A percentile compares a stretch with the other conserved stretches of the same genome.
These are phyloP conservation scores for Cynocephalus volans DNA, from an alignment of 2,113 vertebrate species.

Conservation along the genomic window DNA sequence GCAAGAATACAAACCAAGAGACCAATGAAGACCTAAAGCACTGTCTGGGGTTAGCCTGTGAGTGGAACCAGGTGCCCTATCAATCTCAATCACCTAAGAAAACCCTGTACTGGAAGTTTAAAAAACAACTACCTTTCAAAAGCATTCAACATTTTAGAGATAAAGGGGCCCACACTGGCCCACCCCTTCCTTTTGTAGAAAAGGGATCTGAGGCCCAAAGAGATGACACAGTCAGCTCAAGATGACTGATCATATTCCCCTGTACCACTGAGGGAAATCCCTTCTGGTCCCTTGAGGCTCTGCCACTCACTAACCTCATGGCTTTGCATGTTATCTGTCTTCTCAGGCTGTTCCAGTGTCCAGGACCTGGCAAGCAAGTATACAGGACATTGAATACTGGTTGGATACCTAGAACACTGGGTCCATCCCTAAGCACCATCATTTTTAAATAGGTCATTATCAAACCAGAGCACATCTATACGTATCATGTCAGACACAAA, in stretches of 20 bases:
- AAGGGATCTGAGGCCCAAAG: background rate
- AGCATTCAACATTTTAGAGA: background rate
- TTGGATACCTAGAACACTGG: background rate
- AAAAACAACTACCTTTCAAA: background rate
- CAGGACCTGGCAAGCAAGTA: background rate
- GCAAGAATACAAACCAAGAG: constrained; percentile 15
- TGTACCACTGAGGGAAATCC: background rate
- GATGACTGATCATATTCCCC: background rate
- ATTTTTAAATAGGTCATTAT: background rate
- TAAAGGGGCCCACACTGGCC: background rate
- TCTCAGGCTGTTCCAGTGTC: too few relatives aligned
- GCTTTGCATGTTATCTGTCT: background rate
- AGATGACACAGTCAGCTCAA: background rate
- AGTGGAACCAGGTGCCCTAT: background rate
- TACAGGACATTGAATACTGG: background rate
- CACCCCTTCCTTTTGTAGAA: background rate
- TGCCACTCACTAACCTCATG: background rate
- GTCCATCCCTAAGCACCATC: background rate
- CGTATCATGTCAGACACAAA: background rate
- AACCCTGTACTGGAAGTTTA: background rate
- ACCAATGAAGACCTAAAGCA: background rate
- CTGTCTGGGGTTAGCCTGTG: background rate
- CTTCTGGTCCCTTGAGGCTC: background rate
- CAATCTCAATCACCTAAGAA: constrained; percentile 7
- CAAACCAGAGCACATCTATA: background rate